Base-by-base conservation (phyloP, 2,113 vertebrate genomes). In the Hippotragus niger region DNA sequence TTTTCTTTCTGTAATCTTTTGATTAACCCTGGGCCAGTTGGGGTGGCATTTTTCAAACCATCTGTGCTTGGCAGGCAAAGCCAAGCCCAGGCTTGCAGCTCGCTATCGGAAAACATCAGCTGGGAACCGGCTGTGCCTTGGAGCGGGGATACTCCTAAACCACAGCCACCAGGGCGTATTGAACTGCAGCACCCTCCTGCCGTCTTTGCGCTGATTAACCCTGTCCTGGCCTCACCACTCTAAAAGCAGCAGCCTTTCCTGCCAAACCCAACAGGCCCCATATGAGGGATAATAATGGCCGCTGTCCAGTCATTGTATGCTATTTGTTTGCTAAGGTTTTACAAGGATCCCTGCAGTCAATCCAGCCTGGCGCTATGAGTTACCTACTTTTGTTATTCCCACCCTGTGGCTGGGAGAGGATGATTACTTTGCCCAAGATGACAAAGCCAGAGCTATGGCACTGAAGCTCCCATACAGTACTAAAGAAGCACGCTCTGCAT, bases 1-100 rank as follows among this genome's bases (percentile, higher is more conserved):
- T 94, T 96, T 96, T 74, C 85, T 93, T 40, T 64, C 47, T 60
- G 5, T 84, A 87, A 95, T 95, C 93, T 93, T 97, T 95, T 80
- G 55, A 97, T 94, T 90, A 97, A 97, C 84, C 47, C 71, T 40
- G 52, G 62, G 31, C 90, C 60, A 80, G 60, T 88, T 13, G 53
- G 96, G 91, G 62, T 88, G 95, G 84, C 83, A 91, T 86, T 90
- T 96, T 90, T 91, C 83, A 88, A 97, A 43, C 82, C 78, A n/a
- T 92, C 86, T 96, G 71, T 62, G 16, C 78, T 93, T 60, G 88
- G 83, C 89, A 81, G 52, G 74, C 71, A 15, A 40, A 92, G 88
- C 71, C 94, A 94, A 91, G 86, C 36, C 40, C 50, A 86, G 96
- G 62, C 91, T 87, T 86, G 45, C 87, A 2, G 55, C 82, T 95